phyloP scores from a whole-genome alignment of 2,797 vertebrate genomes.

The Novumbra hubbsi region DNA sequence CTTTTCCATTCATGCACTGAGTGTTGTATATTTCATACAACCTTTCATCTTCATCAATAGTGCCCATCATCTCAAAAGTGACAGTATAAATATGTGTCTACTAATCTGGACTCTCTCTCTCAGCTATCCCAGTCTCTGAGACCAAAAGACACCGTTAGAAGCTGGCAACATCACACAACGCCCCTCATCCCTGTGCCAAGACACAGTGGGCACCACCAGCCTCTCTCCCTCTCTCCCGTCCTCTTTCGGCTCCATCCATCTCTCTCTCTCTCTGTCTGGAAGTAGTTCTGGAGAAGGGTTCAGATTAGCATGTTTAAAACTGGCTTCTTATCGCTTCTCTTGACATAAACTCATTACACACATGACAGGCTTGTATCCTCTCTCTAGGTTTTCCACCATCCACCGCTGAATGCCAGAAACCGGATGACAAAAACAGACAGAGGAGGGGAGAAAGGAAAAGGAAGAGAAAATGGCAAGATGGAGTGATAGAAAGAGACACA shows the following conservation, averaged over 20 bases:
- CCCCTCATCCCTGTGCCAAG: conserved; percentile 48
- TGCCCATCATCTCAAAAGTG: too few relatives aligned
- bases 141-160: conserved; percentile 51
- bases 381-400: conserved; percentile 11
- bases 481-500: neutral
- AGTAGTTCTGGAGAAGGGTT: conserved; percentile 27
- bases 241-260: conserved; percentile 17
- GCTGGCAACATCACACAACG: conserved; percentile 55
- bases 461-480: neutral
- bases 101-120: conserved; percentile 14
- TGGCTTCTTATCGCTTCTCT: conserved; percentile 52
- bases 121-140: neutral
- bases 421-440: neutral
- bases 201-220: conserved; percentile 39
- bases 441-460: neutral
- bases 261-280: conserved; percentile 11
- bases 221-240: conserved; percentile 27
- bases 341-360: conserved; percentile 56
- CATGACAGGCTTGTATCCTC: conserved; percentile 25
- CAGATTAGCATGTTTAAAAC: conserved; percentile 60
- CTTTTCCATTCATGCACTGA: too few relatives aligned
- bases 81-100: neutral
- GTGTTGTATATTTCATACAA: too few relatives aligned
- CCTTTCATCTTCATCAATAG: too few relatives aligned
- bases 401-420: conserved; percentile 14